Base-by-base conservation (phyloP, 2,113 vertebrate species). In the Silurus asotus region DNA sequence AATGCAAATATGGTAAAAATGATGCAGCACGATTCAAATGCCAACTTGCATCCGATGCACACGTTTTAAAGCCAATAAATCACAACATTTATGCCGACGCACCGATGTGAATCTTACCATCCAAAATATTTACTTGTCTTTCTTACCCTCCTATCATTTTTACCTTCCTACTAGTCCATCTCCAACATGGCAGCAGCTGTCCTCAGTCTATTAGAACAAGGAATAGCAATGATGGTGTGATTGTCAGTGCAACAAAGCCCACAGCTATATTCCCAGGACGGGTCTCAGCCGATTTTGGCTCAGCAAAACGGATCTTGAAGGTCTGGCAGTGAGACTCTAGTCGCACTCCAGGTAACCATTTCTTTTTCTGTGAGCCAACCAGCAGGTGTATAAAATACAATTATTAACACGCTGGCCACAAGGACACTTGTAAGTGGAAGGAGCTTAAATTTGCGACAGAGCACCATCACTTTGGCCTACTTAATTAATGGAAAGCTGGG, bases 311-410 rank as follows among this genome's bases (percentile, higher is more conserved):
- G 9, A 65, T 25, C n/a, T 13, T 65, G n/a, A 65, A 25, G 23
- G 64, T 65, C 65, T 70, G 28, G 69, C 15, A 74, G 17, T 2
- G 9, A 74, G 17, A 23, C 45, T 13, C 19, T 10, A 13, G 48
- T 74, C 45, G 3, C 70, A 74, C 37, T 70, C 69, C 7, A 70
- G 69, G 69, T 70, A 11, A 70, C 45, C 69, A 70, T 48, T 70
- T 70, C 69, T 49, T 7, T 37, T 74, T 49, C 70, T 45, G 14
- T 7, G 37, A 74, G 45, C 45, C 45, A 51, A 74, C 70, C 45
- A 74, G 70, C 45, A 51, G 37, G 19, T 20, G 51, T 74, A 74
- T 74, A 74, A 74, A 74, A 74, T 72, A 72, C 37, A 72, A 48
- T 72, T 79, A 15, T 20, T 4, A 23, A 45, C 15, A 61, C 28